Conservation (phyloP, 2,888 invertebrate species). For the Drosophila emarginata region DNA sequence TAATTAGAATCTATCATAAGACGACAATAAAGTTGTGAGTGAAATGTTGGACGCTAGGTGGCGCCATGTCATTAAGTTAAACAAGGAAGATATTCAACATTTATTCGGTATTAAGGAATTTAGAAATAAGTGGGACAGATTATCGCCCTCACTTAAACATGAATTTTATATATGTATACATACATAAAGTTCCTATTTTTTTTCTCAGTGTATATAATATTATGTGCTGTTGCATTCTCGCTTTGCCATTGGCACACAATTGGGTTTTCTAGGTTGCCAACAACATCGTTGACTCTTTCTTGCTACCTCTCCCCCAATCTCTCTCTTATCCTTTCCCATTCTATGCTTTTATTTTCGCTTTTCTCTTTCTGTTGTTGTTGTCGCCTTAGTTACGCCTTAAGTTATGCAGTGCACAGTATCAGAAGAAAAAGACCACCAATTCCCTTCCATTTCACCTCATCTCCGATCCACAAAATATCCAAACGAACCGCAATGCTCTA, state of each 20-base stretch:
- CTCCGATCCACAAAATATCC: no score
- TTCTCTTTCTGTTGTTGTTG: slow-evolving; percentile 34
- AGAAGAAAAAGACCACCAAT: slow-evolving; percentile 11
- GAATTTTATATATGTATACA: neutral
- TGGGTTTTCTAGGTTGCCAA: slow-evolving; percentile 53
- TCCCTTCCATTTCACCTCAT: neutral
- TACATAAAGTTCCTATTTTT: neutral
- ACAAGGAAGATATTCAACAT: no score
- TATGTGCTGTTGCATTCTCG: slow-evolving; percentile 23
- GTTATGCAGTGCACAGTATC: slow-evolving; percentile 65
- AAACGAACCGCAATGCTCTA: slow-evolving; percentile 46
- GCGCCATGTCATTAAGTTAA: no score
- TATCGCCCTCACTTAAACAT: neutral
- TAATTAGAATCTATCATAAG: no score
- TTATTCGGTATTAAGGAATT: no score
- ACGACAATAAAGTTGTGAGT: no score
- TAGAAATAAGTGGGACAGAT: no score
- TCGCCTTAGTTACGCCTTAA: slow-evolving; percentile 62
- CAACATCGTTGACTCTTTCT: slow-evolving; percentile 19
- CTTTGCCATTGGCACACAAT: slow-evolving; percentile 68
- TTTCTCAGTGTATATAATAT: slow-evolving; percentile 40
- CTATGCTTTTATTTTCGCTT: slow-evolving; percentile 20
- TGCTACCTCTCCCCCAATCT: neutral
- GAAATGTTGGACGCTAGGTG: no score
- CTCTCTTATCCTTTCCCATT: neutral